Percentiles rank a stretch among this genome's conserved stretches.
Evolutionary conservation across 1,140 invertebrate genomes (phyloP).

Genomic region (Heliconius himera): DNA sequence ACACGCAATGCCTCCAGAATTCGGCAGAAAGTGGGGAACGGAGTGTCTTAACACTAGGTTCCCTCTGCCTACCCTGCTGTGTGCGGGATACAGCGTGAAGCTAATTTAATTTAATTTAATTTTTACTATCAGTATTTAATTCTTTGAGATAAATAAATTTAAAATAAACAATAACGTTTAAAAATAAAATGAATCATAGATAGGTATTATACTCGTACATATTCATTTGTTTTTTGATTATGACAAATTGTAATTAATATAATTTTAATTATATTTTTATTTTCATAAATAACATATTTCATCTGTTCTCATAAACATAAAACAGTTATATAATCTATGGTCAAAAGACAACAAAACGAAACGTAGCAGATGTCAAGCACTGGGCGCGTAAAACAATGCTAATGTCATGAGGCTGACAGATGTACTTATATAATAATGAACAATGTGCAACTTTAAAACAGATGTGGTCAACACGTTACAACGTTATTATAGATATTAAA

Average conservation of each 20-base stretch:
- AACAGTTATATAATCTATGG: slow-evolving; percentile 2
- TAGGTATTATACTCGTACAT: not conserved
- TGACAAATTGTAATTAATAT: no score
- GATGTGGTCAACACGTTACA: slow-evolving; percentile 26
- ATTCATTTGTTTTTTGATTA: not conserved
- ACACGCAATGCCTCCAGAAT: no score
- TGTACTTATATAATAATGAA: slow-evolving; percentile 39
- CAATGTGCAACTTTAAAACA: slow-evolving; percentile 41
- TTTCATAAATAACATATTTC: not conserved
- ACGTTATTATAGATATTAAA: not conserved
- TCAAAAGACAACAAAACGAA: slow-evolving; percentile 24
- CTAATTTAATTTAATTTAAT: no score
- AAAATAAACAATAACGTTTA: not conserved
- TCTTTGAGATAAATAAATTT: not conserved
- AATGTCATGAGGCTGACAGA: slow-evolving; percentile 53
- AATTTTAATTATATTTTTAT: not conserved
- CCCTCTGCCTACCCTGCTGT: no score
- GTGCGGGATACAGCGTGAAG: no score
- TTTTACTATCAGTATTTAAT: not conserved
- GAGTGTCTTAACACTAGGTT: no score
- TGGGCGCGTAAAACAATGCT: slow-evolving; percentile 48
- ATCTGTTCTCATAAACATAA: not conserved
- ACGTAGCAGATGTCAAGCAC: slow-evolving; percentile 49
- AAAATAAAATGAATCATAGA: not conserved
- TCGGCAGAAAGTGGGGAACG: no score